Percentiles rank a stretch among this genome's conserved stretches.
These are phyloP conservation scores for Palythoa caribaeorum DNA, from an alignment of 92 coral and sea anemone genomes.

Conservation along the genomic window DNA sequence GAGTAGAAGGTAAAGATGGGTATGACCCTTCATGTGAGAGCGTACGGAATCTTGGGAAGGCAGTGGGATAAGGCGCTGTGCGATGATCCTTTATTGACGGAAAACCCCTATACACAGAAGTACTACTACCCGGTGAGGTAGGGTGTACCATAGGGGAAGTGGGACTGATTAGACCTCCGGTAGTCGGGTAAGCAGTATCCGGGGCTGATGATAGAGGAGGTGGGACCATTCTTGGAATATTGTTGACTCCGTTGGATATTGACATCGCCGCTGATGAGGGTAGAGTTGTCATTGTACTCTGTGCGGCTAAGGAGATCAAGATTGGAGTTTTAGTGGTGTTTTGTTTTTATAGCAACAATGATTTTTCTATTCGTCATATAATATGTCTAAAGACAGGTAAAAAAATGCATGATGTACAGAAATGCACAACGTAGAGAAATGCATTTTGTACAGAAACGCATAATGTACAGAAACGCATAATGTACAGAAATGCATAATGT, in stretches of 20 bases:
- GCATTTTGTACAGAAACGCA: no score
- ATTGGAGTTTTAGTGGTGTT: neutral
- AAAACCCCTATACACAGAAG: conserved; percentile 72
- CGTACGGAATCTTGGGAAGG: conserved; percentile 65
- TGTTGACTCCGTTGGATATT: conserved; percentile 32
- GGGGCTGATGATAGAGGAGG: conserved; percentile 68
- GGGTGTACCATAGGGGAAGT: conserved; percentile 72
- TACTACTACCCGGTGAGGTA: conserved; percentile 68
- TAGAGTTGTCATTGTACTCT: conserved; percentile 30
- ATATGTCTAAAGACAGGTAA: no score
- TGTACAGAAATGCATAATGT: no score
- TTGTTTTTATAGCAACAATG: no score
- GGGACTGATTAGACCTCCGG: conserved; percentile 60
- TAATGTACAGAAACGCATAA: no score
- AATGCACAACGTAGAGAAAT: no score
- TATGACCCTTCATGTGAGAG: conserved; percentile 58
- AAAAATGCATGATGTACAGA: no score
- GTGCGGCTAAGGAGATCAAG: conserved; percentile 13
- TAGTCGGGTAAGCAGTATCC: conserved; percentile 59
- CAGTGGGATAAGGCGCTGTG: conserved; percentile 68
- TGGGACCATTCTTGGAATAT: conserved; percentile 32
- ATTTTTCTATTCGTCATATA: no score
- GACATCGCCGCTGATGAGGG: conserved; percentile 17
- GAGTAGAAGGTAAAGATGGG: conserved; percentile 46
- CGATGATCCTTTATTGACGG: conserved; percentile 69